Percentiles rank a stretch among this genome's conserved stretches.
Conservation (phyloP, 2,888 invertebrate species). For the Lithophane ornitopus region DNA sequence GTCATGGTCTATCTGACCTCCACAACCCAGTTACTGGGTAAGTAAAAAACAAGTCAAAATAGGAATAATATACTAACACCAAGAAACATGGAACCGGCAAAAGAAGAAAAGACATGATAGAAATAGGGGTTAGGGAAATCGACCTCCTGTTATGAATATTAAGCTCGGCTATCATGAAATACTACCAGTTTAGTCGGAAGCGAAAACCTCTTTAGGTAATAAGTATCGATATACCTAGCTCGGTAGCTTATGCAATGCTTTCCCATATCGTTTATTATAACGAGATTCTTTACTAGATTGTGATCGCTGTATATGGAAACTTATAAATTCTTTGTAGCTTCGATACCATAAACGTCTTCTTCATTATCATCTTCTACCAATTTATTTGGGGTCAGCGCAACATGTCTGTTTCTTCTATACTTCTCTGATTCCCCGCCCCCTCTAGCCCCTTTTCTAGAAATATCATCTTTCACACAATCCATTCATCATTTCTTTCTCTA, state of each 20-base stretch:
- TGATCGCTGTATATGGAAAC: neutral
- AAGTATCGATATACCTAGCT: slow-evolving; percentile 13
- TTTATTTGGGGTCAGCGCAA: no score
- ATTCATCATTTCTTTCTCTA: no score
- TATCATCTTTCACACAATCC: no score
- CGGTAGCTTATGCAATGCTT: slow-evolving; percentile 14
- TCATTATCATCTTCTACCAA: no score
- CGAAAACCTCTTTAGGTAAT: slow-evolving; percentile 28
- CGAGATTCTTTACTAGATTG: slow-evolving; percentile 16
- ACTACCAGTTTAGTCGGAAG: slow-evolving; percentile 11
- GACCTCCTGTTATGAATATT: slow-evolving; percentile 3
- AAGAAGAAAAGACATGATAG: neutral
- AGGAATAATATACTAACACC: no score
- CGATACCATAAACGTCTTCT: no score
- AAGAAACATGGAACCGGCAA: neutral
- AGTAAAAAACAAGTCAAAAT: no score
- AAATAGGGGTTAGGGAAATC: neutral
- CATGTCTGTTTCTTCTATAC: no score
- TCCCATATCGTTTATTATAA: slow-evolving; percentile 22
- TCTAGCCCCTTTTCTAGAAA: no score
- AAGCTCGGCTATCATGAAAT: slow-evolving; percentile 1
- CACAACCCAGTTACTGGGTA: no score
- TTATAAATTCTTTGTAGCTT: neutral
- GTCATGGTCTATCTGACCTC: no score
- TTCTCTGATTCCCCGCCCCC: no score